phyloP scores from a whole-genome alignment of 1,140 invertebrate genomes.

The Bombus picipes region DNA sequence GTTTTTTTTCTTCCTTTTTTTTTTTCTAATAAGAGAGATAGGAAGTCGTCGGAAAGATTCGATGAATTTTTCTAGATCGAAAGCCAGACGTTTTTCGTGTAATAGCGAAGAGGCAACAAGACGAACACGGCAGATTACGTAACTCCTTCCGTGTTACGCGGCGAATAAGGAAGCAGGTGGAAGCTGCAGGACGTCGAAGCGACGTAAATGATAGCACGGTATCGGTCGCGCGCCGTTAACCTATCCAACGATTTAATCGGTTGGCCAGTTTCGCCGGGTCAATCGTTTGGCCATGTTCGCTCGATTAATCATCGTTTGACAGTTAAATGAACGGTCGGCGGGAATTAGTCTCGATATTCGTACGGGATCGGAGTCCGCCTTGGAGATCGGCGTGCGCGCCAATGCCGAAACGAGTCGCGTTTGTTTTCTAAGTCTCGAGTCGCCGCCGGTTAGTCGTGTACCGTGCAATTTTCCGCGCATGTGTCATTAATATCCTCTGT shows the following conservation, averaged over 20 bases:
- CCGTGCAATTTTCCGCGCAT: constrained; percentile 34
- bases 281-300: constrained; percentile 16
- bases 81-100: too few species aligned
- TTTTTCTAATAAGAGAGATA: too few species aligned
- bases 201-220: constrained; percentile 18
- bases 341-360: constrained; percentile 12
- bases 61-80: not conserved
- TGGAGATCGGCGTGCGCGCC: not conserved
- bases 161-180: not conserved
- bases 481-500: constrained; percentile 28
- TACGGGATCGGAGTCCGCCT: too few species aligned
- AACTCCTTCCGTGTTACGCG: not conserved
- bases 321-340: constrained; percentile 34
- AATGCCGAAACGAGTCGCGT: constrained; percentile 33
- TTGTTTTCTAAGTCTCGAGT: constrained; percentile 26
- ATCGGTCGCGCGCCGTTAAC: constrained; percentile 14
- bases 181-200: not conserved
- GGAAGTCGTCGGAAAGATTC: too few species aligned
- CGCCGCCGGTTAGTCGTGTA: not conserved
- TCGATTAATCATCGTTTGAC: constrained; percentile 47
- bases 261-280: constrained; percentile 26
- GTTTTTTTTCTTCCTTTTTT: too few species aligned
- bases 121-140: not conserved
- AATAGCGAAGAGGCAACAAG: not conserved
- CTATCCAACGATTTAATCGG: constrained; percentile 13